These are phyloP conservation scores for Neopipo cinnamomea DNA, from an alignment of 2,113 vertebrate species.

Conservation along the genomic window DNA sequence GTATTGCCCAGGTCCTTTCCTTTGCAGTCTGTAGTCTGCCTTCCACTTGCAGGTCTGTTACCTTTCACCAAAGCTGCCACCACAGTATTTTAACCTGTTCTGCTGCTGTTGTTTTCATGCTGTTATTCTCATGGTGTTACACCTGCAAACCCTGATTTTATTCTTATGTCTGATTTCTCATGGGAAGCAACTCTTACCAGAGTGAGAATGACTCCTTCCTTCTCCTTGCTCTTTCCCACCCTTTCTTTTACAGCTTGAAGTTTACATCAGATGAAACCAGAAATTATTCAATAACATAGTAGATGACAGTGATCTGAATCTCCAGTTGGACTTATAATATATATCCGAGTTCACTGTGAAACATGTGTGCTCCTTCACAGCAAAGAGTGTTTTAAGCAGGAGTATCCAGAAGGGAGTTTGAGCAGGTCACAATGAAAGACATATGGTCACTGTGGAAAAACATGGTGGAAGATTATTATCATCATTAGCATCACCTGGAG, in stretches of 20 bases:
- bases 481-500: neutral
- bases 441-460: neutral
- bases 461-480: neutral
- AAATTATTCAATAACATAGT: neutral
- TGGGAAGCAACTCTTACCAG: neutral
- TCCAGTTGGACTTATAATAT: neutral
- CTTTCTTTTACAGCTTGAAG: neutral
- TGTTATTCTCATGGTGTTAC: rapidly evolving
- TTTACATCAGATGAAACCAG: neutral
- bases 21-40: neutral
- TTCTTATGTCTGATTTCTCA: neutral
- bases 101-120: neutral
- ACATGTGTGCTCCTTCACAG: neutral
- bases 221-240: neutral
- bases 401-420: neutral
- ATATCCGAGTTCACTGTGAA: neutral
- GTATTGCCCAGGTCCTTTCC: neutral
- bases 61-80: neutral
- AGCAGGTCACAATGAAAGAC: neutral
- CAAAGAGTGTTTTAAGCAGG: neutral
- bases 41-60: neutral
- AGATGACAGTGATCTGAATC: neutral
- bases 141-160: neutral
- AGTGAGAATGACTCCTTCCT: neutral
- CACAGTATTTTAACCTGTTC: neutral